Conservation (phyloP, 2,113 vertebrate species). For the Phainopepla nitens region DNA sequence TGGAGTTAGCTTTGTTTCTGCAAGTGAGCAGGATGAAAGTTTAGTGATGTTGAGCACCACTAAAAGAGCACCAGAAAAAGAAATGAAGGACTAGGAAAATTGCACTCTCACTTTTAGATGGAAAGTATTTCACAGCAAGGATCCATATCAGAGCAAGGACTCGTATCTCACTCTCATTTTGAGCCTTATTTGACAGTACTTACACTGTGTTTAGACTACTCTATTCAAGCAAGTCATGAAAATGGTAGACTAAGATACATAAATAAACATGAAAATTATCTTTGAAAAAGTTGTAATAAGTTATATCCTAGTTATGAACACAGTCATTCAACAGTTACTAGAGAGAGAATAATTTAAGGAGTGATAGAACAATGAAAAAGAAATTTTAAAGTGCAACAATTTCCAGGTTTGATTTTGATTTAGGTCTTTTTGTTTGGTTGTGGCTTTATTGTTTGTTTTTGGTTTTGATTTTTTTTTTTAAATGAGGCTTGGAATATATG, state of each 20-base stretch:
- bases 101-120: neutral
- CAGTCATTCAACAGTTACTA: neutral
- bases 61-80: neutral
- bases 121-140: neutral
- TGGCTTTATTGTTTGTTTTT: no score
- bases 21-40: neutral
- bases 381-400: neutral
- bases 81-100: neutral
- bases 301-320: neutral
- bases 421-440: no score
- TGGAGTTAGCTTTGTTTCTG: neutral
- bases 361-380: neutral
- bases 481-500: neutral
- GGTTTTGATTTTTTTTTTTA: neutral
- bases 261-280: neutral
- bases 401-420: neutral
- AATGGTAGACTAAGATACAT: neutral
- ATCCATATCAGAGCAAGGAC: neutral
- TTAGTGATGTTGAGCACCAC: neutral
- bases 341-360: neutral
- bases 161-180: neutral
- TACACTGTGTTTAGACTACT: neutral
- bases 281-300: neutral
- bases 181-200: neutral
- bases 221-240: neutral